phyloP scores from a whole-genome alignment of 2,888 invertebrate species.

The Chrysodeixis includens region DNA sequence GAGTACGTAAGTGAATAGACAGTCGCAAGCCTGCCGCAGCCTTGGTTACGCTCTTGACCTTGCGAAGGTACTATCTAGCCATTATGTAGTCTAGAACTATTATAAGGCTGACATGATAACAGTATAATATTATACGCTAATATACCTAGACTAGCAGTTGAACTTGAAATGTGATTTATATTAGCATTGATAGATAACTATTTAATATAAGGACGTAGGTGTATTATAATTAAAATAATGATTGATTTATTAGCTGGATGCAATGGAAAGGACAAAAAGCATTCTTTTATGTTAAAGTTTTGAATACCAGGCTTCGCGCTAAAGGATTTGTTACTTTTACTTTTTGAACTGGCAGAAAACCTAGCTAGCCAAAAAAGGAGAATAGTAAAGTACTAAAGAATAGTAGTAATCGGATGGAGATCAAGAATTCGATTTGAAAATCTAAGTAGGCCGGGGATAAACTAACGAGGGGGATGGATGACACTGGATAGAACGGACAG shows the following conservation, averaged over 20 bases:
- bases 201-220: not conserved
- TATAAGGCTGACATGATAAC: constrained; percentile 11
- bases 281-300: no score
- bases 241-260: constrained; percentile 1
- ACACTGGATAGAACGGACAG: no score
- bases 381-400: no score
- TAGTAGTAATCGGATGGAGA: no score
- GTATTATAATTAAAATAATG: not conserved
- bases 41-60: constrained; percentile 51
- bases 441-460: no score
- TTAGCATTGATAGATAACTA: not conserved
- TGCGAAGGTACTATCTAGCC: constrained; percentile 29
- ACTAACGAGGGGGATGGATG: no score
- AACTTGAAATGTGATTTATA: not conserved
- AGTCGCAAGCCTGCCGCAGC: constrained; percentile 37
- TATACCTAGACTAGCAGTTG: not conserved
- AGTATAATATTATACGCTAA: constrained; percentile 6
- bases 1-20: constrained; percentile 25
- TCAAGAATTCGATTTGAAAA: no score
- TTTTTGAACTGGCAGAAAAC: no score
- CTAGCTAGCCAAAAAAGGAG: no score
- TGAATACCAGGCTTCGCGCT: no score
- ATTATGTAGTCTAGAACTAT: constrained; percentile 22
- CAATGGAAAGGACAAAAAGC: constrained; percentile 7
- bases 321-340: no score